phyloP scores from a whole-genome alignment of 2,797 vertebrate genomes.

The Cichlasoma orientale region DNA sequence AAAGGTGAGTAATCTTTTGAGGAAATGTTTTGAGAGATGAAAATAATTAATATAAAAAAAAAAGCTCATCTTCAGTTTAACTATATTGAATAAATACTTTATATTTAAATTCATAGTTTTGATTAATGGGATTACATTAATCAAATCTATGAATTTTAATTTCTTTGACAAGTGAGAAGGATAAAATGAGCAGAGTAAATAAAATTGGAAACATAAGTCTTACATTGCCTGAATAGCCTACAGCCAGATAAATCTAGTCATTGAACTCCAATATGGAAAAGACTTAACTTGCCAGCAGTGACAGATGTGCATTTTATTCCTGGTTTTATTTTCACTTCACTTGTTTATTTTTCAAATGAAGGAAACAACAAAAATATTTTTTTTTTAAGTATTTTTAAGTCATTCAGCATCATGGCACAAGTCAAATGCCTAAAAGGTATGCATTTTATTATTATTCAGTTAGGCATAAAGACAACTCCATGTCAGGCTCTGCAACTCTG shows the following conservation, averaged over 20 bases:
- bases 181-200: too few species aligned
- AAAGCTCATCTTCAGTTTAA: neutral
- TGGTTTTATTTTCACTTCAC: neutral
- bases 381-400: neutral
- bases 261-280: too few species aligned
- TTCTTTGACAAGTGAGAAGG: too few species aligned
- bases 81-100: neutral
- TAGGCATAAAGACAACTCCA: neutral
- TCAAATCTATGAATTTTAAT: neutral
- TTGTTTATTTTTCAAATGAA: neutral
- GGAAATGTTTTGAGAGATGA: neutral
- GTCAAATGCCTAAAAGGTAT: neutral
- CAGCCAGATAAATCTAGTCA: too few species aligned
- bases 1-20: constrained; percentile 17
- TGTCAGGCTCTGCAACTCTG: neutral
- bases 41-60: neutral
- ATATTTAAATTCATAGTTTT: neutral
- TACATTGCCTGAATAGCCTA: too few species aligned
- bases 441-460: neutral
- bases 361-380: neutral
- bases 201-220: neutral
- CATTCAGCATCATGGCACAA: neutral
- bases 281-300: neutral
- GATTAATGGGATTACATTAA: neutral
- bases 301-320: neutral